Evolutionary conservation across 2,888 invertebrate genomes (phyloP).

Genomic region (Theodoxus fluviatilis): DNA sequence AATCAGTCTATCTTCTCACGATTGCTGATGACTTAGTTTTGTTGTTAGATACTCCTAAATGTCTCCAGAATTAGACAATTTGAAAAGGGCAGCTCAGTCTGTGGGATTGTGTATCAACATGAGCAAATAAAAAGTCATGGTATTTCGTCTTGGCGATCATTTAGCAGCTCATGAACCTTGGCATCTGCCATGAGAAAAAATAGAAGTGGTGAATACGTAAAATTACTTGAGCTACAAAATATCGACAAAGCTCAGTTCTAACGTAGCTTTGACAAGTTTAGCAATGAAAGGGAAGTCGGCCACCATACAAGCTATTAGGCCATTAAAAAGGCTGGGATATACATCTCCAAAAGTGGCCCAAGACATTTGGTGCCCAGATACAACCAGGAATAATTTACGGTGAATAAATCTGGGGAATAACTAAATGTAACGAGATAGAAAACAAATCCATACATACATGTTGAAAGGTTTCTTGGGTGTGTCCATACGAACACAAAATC

Average conservation of each 20-base stretch:
- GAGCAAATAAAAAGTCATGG: conserved; percentile 5
- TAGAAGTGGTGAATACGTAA: background rate
- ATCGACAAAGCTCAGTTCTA: background rate
- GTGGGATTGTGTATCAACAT: background rate
- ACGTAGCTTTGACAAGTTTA: background rate
- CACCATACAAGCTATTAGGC: background rate
- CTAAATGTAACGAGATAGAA: background rate
- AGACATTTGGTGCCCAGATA: background rate
- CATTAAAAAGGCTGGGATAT: background rate
- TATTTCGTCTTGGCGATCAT: background rate
- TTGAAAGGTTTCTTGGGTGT: background rate
- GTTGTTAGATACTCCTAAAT: background rate
- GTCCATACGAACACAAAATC: background rate
- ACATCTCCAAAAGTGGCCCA: background rate
- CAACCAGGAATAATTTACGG: background rate
- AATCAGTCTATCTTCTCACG: background rate
- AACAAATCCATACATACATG: background rate
- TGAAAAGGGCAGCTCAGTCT: background rate
- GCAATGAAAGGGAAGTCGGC: background rate
- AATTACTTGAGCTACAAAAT: background rate
- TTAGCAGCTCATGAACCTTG: background rate
- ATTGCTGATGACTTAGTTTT: conserved; percentile 20
- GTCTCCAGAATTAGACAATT: background rate
- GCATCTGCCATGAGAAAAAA: background rate
- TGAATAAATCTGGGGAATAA: background rate